phyloP scores from a whole-genome alignment of 1,140 invertebrate species.

The Ceratitis capitata region DNA sequence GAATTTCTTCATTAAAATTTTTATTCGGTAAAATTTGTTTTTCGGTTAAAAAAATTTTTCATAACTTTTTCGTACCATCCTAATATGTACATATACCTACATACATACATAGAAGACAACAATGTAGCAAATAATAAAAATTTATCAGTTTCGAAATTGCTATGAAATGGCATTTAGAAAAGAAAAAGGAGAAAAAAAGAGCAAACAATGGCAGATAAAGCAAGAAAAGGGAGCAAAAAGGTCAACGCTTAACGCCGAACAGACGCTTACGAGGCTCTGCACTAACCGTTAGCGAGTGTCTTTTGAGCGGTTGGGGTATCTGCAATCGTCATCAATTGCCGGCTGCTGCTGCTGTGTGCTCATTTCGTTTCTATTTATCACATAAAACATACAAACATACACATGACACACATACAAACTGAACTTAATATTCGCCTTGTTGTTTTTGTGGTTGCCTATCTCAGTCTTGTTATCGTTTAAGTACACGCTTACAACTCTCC shows the following conservation, averaged over 20 bases:
- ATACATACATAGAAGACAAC: background rate
- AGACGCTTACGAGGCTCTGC: background rate
- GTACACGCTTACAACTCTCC: background rate
- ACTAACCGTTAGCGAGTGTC: background rate
- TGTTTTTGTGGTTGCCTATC: background rate
- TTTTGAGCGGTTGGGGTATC: background rate
- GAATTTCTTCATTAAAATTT: no score
- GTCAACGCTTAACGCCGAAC: background rate
- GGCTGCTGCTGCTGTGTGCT: background rate
- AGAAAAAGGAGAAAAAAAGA: background rate
- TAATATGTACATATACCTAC: background rate
- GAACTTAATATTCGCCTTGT: background rate
- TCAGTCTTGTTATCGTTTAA: background rate
- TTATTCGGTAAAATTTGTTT: no score
- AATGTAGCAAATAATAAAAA: slow-evolving; percentile 35
- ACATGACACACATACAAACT: background rate
- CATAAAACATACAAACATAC: background rate
- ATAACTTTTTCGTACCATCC: no score
- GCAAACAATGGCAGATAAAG: background rate
- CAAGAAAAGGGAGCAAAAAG: background rate
- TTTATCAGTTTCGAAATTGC: slow-evolving; percentile 31
- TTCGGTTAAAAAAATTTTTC: no score
- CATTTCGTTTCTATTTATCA: background rate
- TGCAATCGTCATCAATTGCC: background rate
- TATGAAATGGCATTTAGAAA: slow-evolving; percentile 1